These are phyloP conservation scores for Dryobates pubescens DNA, from an alignment of 2,797 vertebrate genomes.

Conservation along the genomic window DNA sequence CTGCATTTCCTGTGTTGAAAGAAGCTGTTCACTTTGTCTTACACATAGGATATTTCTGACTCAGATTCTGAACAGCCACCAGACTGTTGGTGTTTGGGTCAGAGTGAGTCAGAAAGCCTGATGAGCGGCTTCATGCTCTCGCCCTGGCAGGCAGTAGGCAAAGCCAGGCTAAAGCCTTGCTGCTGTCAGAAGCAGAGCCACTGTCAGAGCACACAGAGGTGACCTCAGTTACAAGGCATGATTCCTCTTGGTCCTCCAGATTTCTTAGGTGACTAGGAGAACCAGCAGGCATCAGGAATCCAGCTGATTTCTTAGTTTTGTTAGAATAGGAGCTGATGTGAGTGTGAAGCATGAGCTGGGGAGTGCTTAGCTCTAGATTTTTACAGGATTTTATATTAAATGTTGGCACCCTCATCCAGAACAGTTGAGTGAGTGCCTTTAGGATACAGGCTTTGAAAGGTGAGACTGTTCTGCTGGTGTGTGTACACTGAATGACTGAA, in stretches of 20 bases:
- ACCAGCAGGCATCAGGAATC: neutral
- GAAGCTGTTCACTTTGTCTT: neutral
- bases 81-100: neutral
- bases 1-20: neutral
- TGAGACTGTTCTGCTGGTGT: neutral
- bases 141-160: neutral
- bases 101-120: neutral
- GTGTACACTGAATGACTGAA: neutral
- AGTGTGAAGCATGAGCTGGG: neutral
- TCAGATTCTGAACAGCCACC: neutral
- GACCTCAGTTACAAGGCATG: accelerated
- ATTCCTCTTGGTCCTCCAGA: neutral
- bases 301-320: neutral
- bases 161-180: neutral
- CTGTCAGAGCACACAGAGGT: neutral
- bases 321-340: neutral
- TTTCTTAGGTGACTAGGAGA: neutral
- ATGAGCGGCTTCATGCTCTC: neutral
- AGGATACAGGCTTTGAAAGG: neutral
- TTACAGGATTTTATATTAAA: neutral
- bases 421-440: neutral
- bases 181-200: neutral
- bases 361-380: neutral
- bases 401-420: neutral
- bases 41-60: neutral